phyloP scores from a whole-genome alignment of 2,113 vertebrate species.

The Lasiurus borealis region DNA sequence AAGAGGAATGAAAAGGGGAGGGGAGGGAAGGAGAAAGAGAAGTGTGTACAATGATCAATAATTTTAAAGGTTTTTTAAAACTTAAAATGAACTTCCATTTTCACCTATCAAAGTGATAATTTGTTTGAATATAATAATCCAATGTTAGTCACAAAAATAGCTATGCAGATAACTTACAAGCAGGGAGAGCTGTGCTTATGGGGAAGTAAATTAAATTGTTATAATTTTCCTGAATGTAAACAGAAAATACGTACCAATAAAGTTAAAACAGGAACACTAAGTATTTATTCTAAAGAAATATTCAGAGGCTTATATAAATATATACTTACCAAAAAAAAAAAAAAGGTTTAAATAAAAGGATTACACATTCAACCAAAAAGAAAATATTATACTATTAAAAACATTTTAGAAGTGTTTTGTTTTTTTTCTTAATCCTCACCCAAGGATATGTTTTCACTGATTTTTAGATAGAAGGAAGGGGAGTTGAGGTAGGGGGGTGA shows the following conservation, averaged over 20 bases:
- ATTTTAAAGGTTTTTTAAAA: neutral
- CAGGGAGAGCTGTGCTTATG: no score
- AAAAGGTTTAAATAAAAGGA: neutral
- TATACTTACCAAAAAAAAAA: neutral
- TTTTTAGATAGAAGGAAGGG: no score
- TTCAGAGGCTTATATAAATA: neutral
- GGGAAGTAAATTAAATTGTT: fast-evolving
- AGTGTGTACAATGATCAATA: neutral
- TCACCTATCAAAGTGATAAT: neutral
- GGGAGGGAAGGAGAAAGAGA: neutral
- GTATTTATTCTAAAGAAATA: neutral
- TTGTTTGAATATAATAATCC: neutral
- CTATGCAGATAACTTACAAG: no score
- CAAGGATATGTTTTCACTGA: no score
- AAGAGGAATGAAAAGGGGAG: no score
- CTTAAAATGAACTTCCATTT: neutral
- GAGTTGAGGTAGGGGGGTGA: no score
- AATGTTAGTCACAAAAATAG: neutral
- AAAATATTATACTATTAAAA: neutral
- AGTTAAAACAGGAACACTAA: neutral
- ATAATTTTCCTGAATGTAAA: neutral
- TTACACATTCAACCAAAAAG: neutral
- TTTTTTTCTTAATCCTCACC: no score
- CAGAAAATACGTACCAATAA: neutral
- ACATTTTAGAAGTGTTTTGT: neutral